Evolutionary conservation across 2,888 invertebrate genomes (phyloP), one percentile per base, ranked within the genome.

Genomic region (Lasioglossum vierecki): DNA sequence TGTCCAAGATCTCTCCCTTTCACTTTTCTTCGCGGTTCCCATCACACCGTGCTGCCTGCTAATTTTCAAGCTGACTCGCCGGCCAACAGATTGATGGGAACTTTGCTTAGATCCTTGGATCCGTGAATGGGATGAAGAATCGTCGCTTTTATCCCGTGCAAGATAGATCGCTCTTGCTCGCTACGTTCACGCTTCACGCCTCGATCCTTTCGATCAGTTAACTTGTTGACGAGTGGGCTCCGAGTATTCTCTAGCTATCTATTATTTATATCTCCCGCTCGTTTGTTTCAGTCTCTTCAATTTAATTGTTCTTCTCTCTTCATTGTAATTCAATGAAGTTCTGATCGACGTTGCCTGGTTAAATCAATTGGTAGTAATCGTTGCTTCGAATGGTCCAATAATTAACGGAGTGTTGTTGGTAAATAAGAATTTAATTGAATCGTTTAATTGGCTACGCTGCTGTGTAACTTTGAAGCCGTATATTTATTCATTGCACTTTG

Each of bases 41-140:
- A 41, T 18, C 44, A 60, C 13, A 3, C n/a, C 26, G 15, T 2
- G 41, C 26, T 1, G 5, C 46, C 68, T 22, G 76, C 63, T 76
- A 76, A 76, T 76, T 76, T 76, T 22, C 63, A 46, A 22, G 76
- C 13, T 26, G 60, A 63, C 57, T 75, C 39, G 44, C n/a, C n/a
- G 41, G 60, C 41, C 26, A 30, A 30, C 41, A 76, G 44, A 76
- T 66, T 63, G 66, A 76, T 76, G 30, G 76, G 35, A 66, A 76
- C 63, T 76, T 76, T 46, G 44, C 30, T 35, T 30, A 46, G 44
- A 44, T 39, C 44, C 30, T 9, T 39, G 13, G 22, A 44, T 18
- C 44, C 44, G 57, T 6, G 41, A 63, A 68, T 68, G 41, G 44
- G 18, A 60, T 22, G 75, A 68, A 22, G 68, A n/a, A 68, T 68